Evolutionary conservation across 2,113 vertebrate genomes (phyloP).

Genomic region (Tragelaphus scriptus): DNA sequence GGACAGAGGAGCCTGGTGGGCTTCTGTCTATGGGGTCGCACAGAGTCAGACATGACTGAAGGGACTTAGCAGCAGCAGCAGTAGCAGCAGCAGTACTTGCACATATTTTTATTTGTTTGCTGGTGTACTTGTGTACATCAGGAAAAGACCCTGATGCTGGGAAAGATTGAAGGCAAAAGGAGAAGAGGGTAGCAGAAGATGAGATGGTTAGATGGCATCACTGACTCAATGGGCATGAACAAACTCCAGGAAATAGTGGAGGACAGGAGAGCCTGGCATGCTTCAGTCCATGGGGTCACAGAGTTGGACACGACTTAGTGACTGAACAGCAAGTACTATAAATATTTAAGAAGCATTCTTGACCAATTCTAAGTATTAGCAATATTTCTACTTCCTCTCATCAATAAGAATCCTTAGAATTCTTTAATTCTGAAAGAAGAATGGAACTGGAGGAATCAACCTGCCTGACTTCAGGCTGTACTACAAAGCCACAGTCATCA

Average conservation of each 20-base stretch:
- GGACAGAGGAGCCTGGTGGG: no score
- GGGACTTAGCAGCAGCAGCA: no score
- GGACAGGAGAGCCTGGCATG: background rate
- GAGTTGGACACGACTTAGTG: background rate
- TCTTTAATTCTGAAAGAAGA: background rate
- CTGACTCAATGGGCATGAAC: background rate
- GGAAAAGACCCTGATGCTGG: background rate
- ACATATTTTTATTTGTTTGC: background rate
- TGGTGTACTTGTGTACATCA: background rate
- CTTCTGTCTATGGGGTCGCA: no score
- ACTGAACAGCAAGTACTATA: background rate
- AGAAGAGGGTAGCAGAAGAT: background rate
- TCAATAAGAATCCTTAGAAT: background rate
- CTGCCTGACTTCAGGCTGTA: no score
- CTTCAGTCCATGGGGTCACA: background rate
- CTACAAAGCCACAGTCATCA: no score
- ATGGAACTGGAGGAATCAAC: no score
- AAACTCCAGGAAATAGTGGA: background rate
- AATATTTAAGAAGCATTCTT: background rate
- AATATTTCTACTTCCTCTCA: background rate
- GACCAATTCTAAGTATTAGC: background rate
- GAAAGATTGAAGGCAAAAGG: background rate
- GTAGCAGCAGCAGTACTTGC: no score
- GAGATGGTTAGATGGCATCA: background rate
- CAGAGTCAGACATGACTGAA: no score